phyloP scores from a whole-genome alignment of 2,113 vertebrate genomes.

The Equus quagga region DNA sequence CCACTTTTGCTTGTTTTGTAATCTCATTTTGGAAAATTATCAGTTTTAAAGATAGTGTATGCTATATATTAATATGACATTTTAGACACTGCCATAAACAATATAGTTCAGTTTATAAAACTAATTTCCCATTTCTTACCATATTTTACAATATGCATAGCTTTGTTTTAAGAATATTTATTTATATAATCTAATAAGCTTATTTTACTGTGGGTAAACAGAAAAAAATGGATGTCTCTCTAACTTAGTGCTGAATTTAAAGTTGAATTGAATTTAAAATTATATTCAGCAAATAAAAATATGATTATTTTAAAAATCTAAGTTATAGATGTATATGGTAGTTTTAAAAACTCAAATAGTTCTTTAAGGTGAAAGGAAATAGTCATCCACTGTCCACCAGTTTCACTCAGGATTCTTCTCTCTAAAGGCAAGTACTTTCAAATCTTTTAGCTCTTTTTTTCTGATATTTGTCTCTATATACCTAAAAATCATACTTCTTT shows the following conservation, averaged over 20 bases:
- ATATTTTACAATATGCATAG: not conserved
- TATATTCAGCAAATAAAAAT: slow-evolving; percentile 14
- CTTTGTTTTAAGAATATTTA: slow-evolving; percentile 63
- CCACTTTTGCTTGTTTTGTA: slow-evolving; percentile 1
- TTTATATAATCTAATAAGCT: slow-evolving; percentile 5
- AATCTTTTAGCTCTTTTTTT: not conserved
- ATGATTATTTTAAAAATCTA: not conserved
- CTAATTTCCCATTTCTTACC: slow-evolving; percentile 22
- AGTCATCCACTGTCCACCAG: not conserved
- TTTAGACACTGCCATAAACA: not conserved
- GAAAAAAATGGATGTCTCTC: slow-evolving; percentile 26
- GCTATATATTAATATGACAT: not conserved
- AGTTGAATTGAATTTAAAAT: slow-evolving; percentile 71
- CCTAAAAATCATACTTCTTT: not conserved
- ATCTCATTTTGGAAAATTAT: slow-evolving; percentile 32
- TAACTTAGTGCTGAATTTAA: slow-evolving; percentile 65
- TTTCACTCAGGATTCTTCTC: not conserved
- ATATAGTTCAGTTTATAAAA: not conserved
- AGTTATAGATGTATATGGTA: not conserved
- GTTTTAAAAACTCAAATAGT: not conserved
- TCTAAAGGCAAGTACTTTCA: not conserved
- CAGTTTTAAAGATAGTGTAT: not conserved
- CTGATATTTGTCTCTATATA: not conserved
- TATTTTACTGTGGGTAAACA: slow-evolving; percentile 58
- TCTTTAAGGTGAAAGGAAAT: not conserved